These are phyloP conservation scores for Staurois parvus DNA, from an alignment of 2,797 vertebrate genomes.

Conservation along the genomic window DNA sequence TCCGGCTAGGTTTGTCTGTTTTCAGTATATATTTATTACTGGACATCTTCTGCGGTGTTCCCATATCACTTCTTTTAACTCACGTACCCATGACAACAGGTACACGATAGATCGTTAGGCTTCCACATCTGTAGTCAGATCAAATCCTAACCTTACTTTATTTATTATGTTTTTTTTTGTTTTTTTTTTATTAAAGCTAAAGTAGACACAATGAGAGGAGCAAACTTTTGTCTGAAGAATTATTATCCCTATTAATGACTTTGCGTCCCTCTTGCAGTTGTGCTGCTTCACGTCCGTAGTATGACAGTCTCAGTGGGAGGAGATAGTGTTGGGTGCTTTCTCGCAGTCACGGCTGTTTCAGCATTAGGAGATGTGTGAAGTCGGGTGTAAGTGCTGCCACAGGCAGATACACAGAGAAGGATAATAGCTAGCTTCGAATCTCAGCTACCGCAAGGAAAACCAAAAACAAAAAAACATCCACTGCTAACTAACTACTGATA, in stretches of 20 bases:
- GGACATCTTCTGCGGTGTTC: neutral
- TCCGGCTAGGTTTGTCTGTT: neutral
- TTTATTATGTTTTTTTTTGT: too few relatives aligned
- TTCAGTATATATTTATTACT: neutral
- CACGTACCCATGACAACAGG: constrained; percentile 27
- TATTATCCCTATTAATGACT: neutral
- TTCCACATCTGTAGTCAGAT: neutral
- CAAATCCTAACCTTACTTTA: neutral
- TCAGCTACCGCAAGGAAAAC: constrained; percentile 22
- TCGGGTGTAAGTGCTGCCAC: constrained; percentile 62
- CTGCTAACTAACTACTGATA: constrained; percentile 39
- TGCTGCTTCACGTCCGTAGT: constrained; percentile 52
- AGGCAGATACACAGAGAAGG: constrained; percentile 62
- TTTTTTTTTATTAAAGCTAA: too few relatives aligned
- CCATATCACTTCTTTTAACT: constrained; percentile 14
- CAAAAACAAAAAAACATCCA: constrained; percentile 2
- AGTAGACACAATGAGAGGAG: neutral
- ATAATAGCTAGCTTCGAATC: constrained; percentile 43
- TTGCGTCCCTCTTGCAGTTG: constrained; percentile 29
- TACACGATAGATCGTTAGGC: constrained; percentile 11
- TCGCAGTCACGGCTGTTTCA: constrained; percentile 43
- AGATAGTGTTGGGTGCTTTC: constrained; percentile 65
- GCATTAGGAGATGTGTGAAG: constrained; percentile 63
- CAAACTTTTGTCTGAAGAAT: neutral
- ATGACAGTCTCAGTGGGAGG: constrained; percentile 68